These are phyloP conservation scores for Pelodytes ibericus DNA, from an alignment of 2,797 vertebrate species.

Conservation along the genomic window DNA sequence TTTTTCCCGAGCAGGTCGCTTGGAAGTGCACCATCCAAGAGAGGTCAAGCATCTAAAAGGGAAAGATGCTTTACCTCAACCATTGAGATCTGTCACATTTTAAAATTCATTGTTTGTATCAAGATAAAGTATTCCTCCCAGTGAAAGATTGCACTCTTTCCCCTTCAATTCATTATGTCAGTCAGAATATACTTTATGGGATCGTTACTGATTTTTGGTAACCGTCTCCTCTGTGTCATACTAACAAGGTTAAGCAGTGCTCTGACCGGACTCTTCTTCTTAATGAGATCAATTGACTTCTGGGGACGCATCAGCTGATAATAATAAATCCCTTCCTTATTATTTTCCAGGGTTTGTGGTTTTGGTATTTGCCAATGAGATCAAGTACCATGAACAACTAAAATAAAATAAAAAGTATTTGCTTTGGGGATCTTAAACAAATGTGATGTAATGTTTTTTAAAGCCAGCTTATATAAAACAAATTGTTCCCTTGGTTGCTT, in stretches of 20 bases:
- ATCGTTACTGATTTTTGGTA: slow-evolving; percentile 50
- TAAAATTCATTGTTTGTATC: slow-evolving; percentile 70
- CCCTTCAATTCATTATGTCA: slow-evolving; percentile 45
- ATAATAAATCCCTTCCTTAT: slow-evolving; percentile 62
- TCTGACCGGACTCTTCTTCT: slow-evolving; percentile 57
- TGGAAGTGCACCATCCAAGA: slow-evolving; percentile 73
- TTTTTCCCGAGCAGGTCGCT: slow-evolving; percentile 74
- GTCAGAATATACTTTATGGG: slow-evolving; percentile 55
- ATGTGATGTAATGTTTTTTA: slow-evolving; percentile 32
- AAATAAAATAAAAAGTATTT: slow-evolving; percentile 30
- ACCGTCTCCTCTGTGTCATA: slow-evolving; percentile 34
- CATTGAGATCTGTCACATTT: slow-evolving; percentile 73
- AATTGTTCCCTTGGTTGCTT: slow-evolving; percentile 4
- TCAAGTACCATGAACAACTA: slow-evolving; percentile 52
- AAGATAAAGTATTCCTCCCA: slow-evolving; percentile 59
- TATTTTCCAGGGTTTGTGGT: slow-evolving; percentile 51
- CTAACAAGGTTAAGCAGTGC: slow-evolving; percentile 63
- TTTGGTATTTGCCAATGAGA: slow-evolving; percentile 46
- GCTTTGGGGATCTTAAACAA: slow-evolving; percentile 39
- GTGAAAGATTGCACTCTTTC: slow-evolving; percentile 51
- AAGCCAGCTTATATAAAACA: slow-evolving; percentile 17
- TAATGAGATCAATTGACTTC: slow-evolving; percentile 63
- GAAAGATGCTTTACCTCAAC: slow-evolving; percentile 75
- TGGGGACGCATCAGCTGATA: slow-evolving; percentile 63
- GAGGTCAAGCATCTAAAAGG: slow-evolving; percentile 75